phyloP scores from a whole-genome alignment of 2,888 invertebrate genomes.

The Cheilosia pagana region DNA sequence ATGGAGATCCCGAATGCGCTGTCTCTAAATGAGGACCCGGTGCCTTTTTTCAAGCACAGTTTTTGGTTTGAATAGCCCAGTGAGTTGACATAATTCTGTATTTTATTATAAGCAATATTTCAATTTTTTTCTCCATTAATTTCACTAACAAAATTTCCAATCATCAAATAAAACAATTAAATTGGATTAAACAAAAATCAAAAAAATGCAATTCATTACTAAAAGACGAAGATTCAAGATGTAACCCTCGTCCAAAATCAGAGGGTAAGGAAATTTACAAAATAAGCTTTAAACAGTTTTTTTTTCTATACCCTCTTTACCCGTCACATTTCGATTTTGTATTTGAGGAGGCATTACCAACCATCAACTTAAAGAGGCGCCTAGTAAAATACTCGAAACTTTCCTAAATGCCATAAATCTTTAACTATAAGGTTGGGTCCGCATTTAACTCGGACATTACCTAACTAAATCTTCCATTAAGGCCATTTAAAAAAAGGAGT shows the following conservation, averaged over 20 bases:
- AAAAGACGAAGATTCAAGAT: slow-evolving; percentile 58
- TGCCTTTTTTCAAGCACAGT: neutral
- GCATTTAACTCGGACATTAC: too few relatives aligned
- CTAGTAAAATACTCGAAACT: too few relatives aligned
- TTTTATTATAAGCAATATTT: slow-evolving; percentile 7
- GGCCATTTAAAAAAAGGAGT: too few relatives aligned
- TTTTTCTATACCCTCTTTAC: neutral
- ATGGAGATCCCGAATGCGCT: too few relatives aligned
- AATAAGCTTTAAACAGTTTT: slow-evolving; percentile 7
- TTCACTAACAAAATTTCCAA: slow-evolving; percentile 36
- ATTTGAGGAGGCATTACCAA: too few relatives aligned
- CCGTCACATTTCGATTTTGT: too few relatives aligned
- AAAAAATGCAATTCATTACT: slow-evolving; percentile 38
- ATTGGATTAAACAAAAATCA: slow-evolving; percentile 27
- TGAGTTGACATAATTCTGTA: neutral
- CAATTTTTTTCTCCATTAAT: neutral
- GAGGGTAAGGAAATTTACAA: slow-evolving; percentile 47
- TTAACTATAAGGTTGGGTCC: too few relatives aligned
- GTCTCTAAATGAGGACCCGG: too few relatives aligned
- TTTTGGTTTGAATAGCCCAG: slow-evolving; percentile 32
- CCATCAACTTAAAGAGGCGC: too few relatives aligned
- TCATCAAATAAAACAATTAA: slow-evolving; percentile 37
- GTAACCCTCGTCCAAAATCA: slow-evolving; percentile 39
- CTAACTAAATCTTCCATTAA: too few relatives aligned
- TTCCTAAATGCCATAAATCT: too few relatives aligned